Evolutionary conservation across 1,140 invertebrate genomes (phyloP).

Genomic region (Diorhabda carinulata): DNA sequence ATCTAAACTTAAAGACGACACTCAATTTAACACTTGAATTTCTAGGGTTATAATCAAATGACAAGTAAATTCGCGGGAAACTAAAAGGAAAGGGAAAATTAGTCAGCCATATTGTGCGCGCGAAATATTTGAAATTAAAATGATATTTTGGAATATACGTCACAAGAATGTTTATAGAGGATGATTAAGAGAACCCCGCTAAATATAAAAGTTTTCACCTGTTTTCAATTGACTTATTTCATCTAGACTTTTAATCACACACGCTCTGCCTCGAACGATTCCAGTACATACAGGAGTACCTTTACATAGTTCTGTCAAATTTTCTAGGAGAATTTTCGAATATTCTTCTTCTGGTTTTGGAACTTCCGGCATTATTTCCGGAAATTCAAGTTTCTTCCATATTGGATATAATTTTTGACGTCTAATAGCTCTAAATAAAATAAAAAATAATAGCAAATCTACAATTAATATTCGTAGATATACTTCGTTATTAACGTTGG

Average conservation of each 20-base stretch:
- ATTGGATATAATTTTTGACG: slow-evolving; percentile 56
- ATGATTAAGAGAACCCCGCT: neutral
- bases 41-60: no score
- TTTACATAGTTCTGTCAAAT: slow-evolving; percentile 42
- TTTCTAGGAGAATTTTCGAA: slow-evolving; percentile 42
- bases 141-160: no score
- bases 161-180: no score
- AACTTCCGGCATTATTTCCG: slow-evolving; percentile 60
- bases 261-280: slow-evolving; percentile 60
- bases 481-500: slow-evolving; percentile 63
- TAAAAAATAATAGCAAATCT: neutral
- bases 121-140: no score
- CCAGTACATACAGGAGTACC: slow-evolving; percentile 72
- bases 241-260: slow-evolving; percentile 59
- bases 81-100: no score
- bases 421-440: slow-evolving; percentile 56
- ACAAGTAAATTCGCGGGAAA: no score
- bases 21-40: no score
- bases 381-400: slow-evolving; percentile 60
- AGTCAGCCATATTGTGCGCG: no score
- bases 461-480: slow-evolving; percentile 22
- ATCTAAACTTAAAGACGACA: no score
- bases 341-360: slow-evolving; percentile 37
- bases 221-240: slow-evolving; percentile 41
- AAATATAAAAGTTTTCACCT: slow-evolving; percentile 19